These are phyloP conservation scores for Gasterosteus aculeatus DNA, from an alignment of 2,113 vertebrate genomes.

Conservation along the genomic window DNA sequence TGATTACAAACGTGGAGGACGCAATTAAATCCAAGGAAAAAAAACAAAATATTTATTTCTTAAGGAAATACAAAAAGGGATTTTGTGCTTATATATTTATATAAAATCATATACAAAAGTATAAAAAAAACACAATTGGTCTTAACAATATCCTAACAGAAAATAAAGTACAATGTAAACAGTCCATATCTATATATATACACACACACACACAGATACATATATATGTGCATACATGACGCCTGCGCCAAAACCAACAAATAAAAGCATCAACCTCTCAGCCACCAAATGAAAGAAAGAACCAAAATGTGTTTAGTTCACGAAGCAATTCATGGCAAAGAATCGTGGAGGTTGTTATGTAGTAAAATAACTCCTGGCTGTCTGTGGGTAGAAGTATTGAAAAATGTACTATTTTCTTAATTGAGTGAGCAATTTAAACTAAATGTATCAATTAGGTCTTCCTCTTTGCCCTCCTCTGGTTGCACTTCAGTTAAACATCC, in stretches of 20 bases:
- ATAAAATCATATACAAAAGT: constrained; percentile 90
- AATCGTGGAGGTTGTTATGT: not conserved
- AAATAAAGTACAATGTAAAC: constrained; percentile 93
- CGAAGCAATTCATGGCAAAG: constrained; percentile 1
- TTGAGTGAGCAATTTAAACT: not conserved
- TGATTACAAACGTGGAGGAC: not conserved
- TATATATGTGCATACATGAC: constrained; percentile 91
- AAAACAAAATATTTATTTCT: constrained; percentile 83
- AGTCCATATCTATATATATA: constrained; percentile 78
- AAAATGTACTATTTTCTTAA: constrained; percentile 10
- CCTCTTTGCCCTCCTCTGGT: not conserved
- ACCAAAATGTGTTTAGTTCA: constrained; percentile 4
- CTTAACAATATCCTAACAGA: constrained; percentile 84
- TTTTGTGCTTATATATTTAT: constrained; percentile 88
- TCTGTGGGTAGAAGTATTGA: constrained; percentile 36
- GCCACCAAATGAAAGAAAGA: constrained; percentile 56
- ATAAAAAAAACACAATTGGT: constrained; percentile 90
- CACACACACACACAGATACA: constrained; percentile 56
- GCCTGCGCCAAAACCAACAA: constrained; percentile 88
- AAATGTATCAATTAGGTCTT: not conserved
- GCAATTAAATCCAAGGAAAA: constrained; percentile 37
- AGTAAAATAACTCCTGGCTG: constrained; percentile 11
- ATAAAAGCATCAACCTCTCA: constrained; percentile 29
- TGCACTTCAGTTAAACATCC: not conserved
- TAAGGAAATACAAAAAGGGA: constrained; percentile 88